Evolutionary conservation across 2,888 invertebrate species (phyloP), one percentile per base, ranked within the genome.

Genomic region (Deilephila elpenor): DNA sequence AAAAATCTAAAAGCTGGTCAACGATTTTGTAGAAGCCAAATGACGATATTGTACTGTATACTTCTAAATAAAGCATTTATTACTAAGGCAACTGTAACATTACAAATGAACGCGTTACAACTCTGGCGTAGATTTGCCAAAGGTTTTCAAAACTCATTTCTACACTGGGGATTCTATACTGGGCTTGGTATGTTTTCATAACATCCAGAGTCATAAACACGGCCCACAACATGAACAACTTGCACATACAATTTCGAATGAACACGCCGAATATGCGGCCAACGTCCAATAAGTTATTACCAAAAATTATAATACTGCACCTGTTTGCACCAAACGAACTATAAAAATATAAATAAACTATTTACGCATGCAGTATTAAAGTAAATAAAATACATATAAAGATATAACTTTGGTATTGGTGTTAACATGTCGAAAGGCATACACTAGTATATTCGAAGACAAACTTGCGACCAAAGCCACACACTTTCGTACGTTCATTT

Each of bases 341-440:
- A 79, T 83, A 85, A 82, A 78, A 75, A 78, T 80, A 84, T 84
- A 87, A 81, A 84, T 82, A 84, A 86, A 86, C 82, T 84, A 82
- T 76, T 75, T 75, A 80, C 80, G 83, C 82, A 84, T 87, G 89
- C 90, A 91, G 88, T 88, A 87, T 79, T 75, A 78, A 79, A 79
- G 74, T 84, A 82, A 79, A 81, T 83, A 83, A 84, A 83, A 83
- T 85, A 84, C 86, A 83, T 83, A 75, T 86, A 88, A 84, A 87
- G 84, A 88, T 44, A 89, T 90, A 93, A 90, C 94, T 94, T 94
- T 94, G 94, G 94, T 93, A 93, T 93, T 90, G 90, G 89, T 92
- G 91, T 91, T 88, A 88, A 82, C 80, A 82, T 84, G 83, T 86
- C 80, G 82, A 86, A 86, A 86, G 84, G 84, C 85, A 84, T 85